A percentile compares a stretch with the other conserved stretches of the same genome.
Conservation (phyloP, 2,888 invertebrate species). For the Amphipoea oculea region DNA sequence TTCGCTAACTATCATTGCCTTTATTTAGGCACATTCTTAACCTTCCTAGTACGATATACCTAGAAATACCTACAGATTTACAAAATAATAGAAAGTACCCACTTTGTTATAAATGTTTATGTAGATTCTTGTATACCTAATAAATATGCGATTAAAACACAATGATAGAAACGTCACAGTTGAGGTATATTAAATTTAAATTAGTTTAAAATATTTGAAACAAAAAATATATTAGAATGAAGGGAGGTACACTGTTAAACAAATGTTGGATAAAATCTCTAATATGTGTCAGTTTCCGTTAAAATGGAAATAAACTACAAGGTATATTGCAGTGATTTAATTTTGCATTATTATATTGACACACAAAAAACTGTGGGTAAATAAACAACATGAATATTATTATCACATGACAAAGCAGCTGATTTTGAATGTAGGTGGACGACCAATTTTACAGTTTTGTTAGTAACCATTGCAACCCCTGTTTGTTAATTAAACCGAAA, state of each 20-base stretch:
- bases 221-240: neutral
- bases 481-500: slow-evolving; percentile 18
- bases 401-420: slow-evolving; percentile 53
- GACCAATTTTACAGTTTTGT: slow-evolving; percentile 67
- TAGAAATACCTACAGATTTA: neutral
- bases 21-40: neutral
- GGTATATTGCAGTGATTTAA: slow-evolving; percentile 1
- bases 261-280: neutral
- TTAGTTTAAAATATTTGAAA: neutral
- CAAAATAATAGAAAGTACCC: slow-evolving; percentile 35
- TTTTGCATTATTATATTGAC: neutral
- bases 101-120: slow-evolving; percentile 4
- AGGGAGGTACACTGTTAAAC: neutral
- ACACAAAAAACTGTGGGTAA: slow-evolving; percentile 22
- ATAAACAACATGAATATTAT: slow-evolving; percentile 41
- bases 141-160: slow-evolving; percentile 29
- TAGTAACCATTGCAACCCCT: slow-evolving; percentile 55
- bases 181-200: neutral
- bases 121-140: slow-evolving; percentile 8
- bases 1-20: neutral
- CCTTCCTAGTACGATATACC: neutral
- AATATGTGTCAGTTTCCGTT: neutral
- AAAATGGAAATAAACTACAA: slow-evolving; percentile 6
- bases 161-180: slow-evolving; percentile 10
- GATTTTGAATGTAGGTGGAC: slow-evolving; percentile 67